Evolutionary conservation across 2,113 vertebrate genomes (phyloP), one percentile per base, ranked within the genome.

Genomic region (Alligator sinensis): DNA sequence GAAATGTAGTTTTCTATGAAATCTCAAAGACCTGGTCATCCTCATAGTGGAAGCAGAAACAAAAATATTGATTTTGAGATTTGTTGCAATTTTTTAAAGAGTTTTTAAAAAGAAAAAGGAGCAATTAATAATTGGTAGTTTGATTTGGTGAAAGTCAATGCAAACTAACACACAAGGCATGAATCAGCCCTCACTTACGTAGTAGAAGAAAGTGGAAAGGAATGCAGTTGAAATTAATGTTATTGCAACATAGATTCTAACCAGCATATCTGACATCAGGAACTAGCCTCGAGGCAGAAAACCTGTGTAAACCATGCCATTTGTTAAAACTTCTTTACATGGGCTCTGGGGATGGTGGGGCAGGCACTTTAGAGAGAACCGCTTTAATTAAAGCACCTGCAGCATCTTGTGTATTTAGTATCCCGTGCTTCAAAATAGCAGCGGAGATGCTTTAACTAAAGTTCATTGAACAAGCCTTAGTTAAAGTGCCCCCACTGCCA

Each of bases 61-160:
- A 2, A 70, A 70, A 34, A 34, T 21, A 34, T 70, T 34, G 34
- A 70, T 58, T 47, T 59, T 59, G 34, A 25, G 47, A 5, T 19
- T 16, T 7, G 58, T 5, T 28, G 80, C 27, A 59, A 59, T 24
- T 57, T 62, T 80, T 57, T n/a, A 17, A 25, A 9, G 19, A 17
- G 7, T 63, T 89, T 63, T 30, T 30, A 77, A 47, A 22, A 6
- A n/a, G 8, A 34, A 70, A 70, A 58, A 1, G 4, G 27, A 63
- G 59, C 22, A 3, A 24, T 54, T 22, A 72, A 12, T 0, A 0
- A 27, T 4, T 28, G n/a, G 34, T 68, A 9, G 3, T 68, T 60
- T 47, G 14, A 9, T 4, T 14, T n/a, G 57, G 13, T 58, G 15
- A 61, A 58, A 70, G n/a, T 58, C 76, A 3, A 38, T 77, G 4